These are phyloP conservation scores for Heterotis niloticus DNA, from an alignment of 2,113 vertebrate genomes.

Conservation along the genomic window DNA sequence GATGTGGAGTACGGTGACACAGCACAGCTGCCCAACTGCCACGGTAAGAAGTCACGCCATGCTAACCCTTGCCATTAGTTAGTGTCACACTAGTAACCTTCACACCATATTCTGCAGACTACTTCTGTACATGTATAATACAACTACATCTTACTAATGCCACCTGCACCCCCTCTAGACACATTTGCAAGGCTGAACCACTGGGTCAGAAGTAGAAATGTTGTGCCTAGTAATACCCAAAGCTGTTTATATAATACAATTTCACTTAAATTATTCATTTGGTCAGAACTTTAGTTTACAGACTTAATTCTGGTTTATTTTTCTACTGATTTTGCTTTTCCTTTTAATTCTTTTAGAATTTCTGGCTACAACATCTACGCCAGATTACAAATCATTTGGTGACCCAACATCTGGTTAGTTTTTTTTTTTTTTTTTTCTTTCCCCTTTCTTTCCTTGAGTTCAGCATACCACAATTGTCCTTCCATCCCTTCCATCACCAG, in stretches of 20 bases:
- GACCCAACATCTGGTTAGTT: constrained; percentile 99
- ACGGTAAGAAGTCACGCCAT: constrained; percentile 71
- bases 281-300: constrained; percentile 17
- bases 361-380: constrained; percentile 98
- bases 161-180: constrained; percentile 11
- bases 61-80: neutral
- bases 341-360: constrained; percentile 99
- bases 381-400: constrained; percentile 99
- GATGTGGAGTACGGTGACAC: constrained; percentile 83
- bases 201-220: constrained; percentile 8
- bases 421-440: constrained; percentile 90
- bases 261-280: constrained; percentile 12
- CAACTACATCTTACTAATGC: constrained; percentile 42
- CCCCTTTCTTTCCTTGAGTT: constrained; percentile 70
- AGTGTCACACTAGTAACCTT: constrained; percentile 49
- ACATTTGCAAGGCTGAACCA: constrained; percentile 26
- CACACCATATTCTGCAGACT: constrained; percentile 50
- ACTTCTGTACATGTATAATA: constrained; percentile 45
- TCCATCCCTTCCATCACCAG: neutral
- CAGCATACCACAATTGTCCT: constrained; percentile 50
- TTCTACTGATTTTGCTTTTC: constrained; percentile 97
- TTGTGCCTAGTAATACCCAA: neutral
- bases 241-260: neutral
- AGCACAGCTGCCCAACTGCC: constrained; percentile 85
- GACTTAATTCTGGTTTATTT: constrained; percentile 49